phyloP scores from a whole-genome alignment of 2,888 invertebrate species.

The Hoplodrina ambigua region DNA sequence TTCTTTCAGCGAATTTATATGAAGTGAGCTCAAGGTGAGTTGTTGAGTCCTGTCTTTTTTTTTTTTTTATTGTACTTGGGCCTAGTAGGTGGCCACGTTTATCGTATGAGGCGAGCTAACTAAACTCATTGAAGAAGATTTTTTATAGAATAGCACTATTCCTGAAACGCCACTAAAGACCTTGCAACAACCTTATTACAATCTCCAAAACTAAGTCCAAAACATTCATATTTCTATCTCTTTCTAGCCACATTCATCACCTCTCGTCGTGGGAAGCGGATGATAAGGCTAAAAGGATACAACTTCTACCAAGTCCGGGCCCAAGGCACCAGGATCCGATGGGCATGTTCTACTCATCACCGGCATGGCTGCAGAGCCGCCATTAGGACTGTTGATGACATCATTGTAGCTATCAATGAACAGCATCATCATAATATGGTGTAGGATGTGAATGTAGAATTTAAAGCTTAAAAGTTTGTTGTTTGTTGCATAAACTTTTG shows the following conservation, averaged over 20 bases:
- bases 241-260: slow-evolving; percentile 51
- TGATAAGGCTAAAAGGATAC: slow-evolving; percentile 55
- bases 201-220: no score
- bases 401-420: slow-evolving; percentile 64
- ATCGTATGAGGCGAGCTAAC: no score
- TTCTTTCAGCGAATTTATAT: no score
- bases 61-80: no score
- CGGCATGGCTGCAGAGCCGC: slow-evolving; percentile 71
- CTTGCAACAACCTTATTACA: no score
- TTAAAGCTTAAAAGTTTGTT: neutral
- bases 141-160: no score
- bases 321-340: slow-evolving; percentile 55
- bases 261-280: slow-evolving; percentile 57
- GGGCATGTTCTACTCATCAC: slow-evolving; percentile 77
- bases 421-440: slow-evolving; percentile 56
- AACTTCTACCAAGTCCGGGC: slow-evolving; percentile 52
- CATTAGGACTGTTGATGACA: slow-evolving; percentile 69
- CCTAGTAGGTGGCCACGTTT: no score
- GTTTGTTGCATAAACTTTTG: no score
- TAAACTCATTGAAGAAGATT: no score
- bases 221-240: neutral
- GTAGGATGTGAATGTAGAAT: neutral
- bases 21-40: no score
- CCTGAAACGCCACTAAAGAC: no score
- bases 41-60: no score